Base-by-base conservation (phyloP, 2,797 vertebrate genomes). In the Babyrousa celebensis region DNA sequence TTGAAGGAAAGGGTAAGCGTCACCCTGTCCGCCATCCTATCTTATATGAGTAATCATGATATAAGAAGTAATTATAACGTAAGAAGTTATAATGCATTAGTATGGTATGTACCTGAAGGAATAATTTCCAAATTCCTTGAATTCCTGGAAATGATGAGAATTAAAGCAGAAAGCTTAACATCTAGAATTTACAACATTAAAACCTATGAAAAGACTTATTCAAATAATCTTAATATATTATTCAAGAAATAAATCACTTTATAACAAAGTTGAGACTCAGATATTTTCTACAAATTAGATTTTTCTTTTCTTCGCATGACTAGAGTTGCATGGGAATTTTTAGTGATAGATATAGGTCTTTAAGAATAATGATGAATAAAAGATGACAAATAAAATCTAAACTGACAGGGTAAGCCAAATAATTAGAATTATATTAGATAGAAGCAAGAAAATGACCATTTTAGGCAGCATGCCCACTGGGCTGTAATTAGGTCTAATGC, bases 371-470 rank as follows among this genome's bases (percentile, higher is more conserved):
- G 52, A 80, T 67, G 89, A 89, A 32, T 86, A 87, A 96, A 70
- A 86, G 25, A 93, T 93, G 94, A 93, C 62, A 79, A 89, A 72
- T 91, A 92, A 84, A 96, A 92, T 29, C 43, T 86, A 75, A 94
- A 75, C 62, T 91, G 95, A 91, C 91, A 90, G 89, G 12, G 62
- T 43, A 84, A 71, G 65, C 67, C 65, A 80, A 91, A 63, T 83
- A 94, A 86, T 84, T 52, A 96, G 75, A 95, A 97, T 93, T 97
- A 71, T 54, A 67, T 89, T 94, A 94, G 85, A 85, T 29, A 92
- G 78, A 96, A 77, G 70, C 56, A 88, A 92, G 89, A 96, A 93
- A 95, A 96, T 92, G 94, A 83, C n/a, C 74, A 72, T 86, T 91
- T 87, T 89, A 62, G 93, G 95, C 74, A 85, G 83, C 70, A 7